A percentile compares a stretch with the other conserved stretches of the same genome.
Evolutionary conservation across 23 tunicate species (phyloP).

Genomic region (Trididemnum nubilum): DNA sequence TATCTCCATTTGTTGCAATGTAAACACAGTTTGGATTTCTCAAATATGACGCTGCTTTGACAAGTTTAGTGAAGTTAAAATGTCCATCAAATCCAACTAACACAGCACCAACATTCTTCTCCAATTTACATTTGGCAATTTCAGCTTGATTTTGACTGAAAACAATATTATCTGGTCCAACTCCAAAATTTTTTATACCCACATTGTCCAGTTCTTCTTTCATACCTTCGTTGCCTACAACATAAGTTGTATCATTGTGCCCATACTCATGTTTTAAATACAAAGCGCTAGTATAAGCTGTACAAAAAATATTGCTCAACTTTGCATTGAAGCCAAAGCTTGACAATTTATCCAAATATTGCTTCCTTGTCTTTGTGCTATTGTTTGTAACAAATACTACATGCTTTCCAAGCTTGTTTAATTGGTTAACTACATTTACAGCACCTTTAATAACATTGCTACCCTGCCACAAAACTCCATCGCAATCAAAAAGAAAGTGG

Average conservation of each 20-base stretch:
- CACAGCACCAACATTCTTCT: slow-evolving; percentile 69
- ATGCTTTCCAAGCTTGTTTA: slow-evolving; percentile 57
- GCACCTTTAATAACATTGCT: slow-evolving; percentile 52
- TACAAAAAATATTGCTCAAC: slow-evolving; percentile 50
- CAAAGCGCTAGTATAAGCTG: slow-evolving; percentile 84
- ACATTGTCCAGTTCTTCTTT: slow-evolving; percentile 58
- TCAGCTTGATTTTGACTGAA: slow-evolving; percentile 25
- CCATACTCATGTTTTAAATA: slow-evolving; percentile 61
- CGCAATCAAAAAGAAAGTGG: slow-evolving; percentile 91
- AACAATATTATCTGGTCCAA: slow-evolving; percentile 57
- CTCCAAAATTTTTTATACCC: slow-evolving; percentile 51
- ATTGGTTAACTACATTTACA: slow-evolving; percentile 41
- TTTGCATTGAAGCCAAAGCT: slow-evolving; percentile 45
- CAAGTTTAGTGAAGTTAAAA: slow-evolving; percentile 67
- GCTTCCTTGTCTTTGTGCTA: slow-evolving; percentile 85
- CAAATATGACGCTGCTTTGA: slow-evolving; percentile 75
- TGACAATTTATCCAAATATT: slow-evolving; percentile 67
- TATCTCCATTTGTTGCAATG: slow-evolving; percentile 82
- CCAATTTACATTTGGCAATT: slow-evolving; percentile 20
- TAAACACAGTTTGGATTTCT: slow-evolving; percentile 46
- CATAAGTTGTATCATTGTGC: slow-evolving; percentile 23
- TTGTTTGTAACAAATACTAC: slow-evolving; percentile 89
- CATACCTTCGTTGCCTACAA: slow-evolving; percentile 62
- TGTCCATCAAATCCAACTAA: slow-evolving; percentile 86
- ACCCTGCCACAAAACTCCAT: slow-evolving; percentile 88